These are phyloP conservation scores for Spodoptera frugiperda DNA, from an alignment of 1,140 invertebrate species.

Conservation along the genomic window DNA sequence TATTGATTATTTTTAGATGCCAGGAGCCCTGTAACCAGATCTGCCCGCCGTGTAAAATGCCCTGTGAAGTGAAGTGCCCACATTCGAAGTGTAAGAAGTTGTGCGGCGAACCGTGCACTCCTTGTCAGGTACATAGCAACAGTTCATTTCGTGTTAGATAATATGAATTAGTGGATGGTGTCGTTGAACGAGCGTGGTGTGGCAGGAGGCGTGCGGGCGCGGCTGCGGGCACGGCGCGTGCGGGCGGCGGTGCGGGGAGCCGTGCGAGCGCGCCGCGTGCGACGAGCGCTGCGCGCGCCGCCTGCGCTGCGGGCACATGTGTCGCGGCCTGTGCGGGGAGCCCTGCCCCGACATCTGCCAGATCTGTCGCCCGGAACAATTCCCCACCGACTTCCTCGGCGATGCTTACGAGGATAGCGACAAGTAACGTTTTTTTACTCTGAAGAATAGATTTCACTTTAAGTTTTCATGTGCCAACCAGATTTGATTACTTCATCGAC, in stretches of 20 bases:
- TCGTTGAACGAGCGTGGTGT: neutral
- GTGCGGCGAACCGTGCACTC: slow-evolving; percentile 88
- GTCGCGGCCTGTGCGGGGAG: slow-evolving; percentile 91
- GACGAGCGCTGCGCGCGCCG: slow-evolving; percentile 81
- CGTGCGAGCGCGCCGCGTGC: slow-evolving; percentile 86
- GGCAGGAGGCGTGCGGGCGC: slow-evolving; percentile 79
- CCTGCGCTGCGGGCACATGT: slow-evolving; percentile 87
- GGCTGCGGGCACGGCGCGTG: slow-evolving; percentile 87
- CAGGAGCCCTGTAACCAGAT: slow-evolving; percentile 86
- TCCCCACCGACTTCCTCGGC: slow-evolving; percentile 87
- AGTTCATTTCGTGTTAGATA: slow-evolving; percentile 31
- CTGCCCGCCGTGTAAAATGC: slow-evolving; percentile 88
- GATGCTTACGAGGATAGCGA: slow-evolving; percentile 87
- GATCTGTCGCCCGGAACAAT: slow-evolving; percentile 78
- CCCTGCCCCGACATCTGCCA: slow-evolving; percentile 86
- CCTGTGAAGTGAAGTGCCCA: slow-evolving; percentile 87
- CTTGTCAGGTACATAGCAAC: slow-evolving; percentile 85
- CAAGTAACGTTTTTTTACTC: slow-evolving; percentile 70
- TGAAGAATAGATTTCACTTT: neutral
- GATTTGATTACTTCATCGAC: neutral
- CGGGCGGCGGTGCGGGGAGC: slow-evolving; percentile 85
- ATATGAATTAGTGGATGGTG: too few relatives aligned
- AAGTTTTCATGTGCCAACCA: neutral
- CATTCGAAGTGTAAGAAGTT: slow-evolving; percentile 86
- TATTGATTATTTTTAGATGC: slow-evolving; percentile 82